phyloP scores from a whole-genome alignment of 2,113 vertebrate species.

The Numenius arquata region DNA sequence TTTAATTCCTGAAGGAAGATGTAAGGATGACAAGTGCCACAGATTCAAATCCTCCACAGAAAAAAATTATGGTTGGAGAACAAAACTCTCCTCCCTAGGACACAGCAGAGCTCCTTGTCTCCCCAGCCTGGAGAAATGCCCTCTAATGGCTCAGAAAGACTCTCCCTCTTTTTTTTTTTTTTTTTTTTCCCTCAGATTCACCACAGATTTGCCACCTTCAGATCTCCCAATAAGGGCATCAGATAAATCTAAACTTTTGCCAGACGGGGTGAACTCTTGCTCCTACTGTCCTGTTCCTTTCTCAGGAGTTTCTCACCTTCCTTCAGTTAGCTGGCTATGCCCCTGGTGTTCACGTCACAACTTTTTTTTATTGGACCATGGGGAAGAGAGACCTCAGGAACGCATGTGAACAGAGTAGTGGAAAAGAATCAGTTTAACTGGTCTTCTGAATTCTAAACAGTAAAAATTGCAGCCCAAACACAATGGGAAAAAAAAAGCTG shows the following conservation, averaged over 20 bases:
- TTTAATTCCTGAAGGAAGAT: conserved; percentile 37
- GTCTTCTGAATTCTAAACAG: neutral
- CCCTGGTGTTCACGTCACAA: neutral
- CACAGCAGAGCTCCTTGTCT: neutral
- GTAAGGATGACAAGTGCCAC: neutral
- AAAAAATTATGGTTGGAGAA: fast-evolving
- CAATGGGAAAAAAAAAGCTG: neutral
- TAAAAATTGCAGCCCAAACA: neutral
- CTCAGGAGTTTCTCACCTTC: neutral
- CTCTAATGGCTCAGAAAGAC: neutral
- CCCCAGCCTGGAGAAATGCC: neutral
- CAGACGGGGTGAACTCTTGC: neutral
- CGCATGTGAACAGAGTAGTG: neutral
- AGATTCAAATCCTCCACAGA: conserved; percentile 3
- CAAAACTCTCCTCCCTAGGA: neutral
- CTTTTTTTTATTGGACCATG: neutral
- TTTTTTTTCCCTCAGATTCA: neutral
- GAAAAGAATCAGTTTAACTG: neutral
- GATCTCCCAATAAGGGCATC: neutral
- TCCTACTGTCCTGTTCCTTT: neutral
- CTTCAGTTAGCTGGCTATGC: neutral
- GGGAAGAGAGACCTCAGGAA: neutral
- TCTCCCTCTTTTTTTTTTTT: neutral
- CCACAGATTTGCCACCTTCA: neutral
- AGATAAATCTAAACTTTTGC: neutral